Conservation (phyloP, 1,140 invertebrate genomes). For the Xylocopa sonorina region DNA sequence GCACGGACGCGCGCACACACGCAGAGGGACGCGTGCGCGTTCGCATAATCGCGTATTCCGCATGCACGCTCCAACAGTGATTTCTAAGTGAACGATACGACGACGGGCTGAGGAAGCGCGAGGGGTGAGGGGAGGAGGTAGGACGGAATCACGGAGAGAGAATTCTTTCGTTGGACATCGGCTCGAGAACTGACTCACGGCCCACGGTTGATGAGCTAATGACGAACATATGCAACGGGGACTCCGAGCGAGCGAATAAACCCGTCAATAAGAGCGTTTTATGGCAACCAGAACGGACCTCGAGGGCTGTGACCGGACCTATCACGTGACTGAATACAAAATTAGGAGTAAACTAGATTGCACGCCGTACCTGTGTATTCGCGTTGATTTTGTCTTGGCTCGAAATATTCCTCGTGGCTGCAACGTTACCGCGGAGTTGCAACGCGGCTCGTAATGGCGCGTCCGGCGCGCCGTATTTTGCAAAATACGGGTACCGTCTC, state of each 20-base stretch:
- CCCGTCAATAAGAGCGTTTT: slow-evolving; percentile 36
- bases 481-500: too few relatives aligned
- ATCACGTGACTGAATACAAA: too few relatives aligned
- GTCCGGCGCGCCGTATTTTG: too few relatives aligned
- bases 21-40: neutral
- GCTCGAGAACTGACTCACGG: slow-evolving; percentile 52
- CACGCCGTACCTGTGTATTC: too few relatives aligned
- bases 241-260: slow-evolving; percentile 49
- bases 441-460: too few relatives aligned
- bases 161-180: slow-evolving; percentile 58
- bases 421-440: too few relatives aligned
- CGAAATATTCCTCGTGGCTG: too few relatives aligned
- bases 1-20: neutral
- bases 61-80: slow-evolving; percentile 49
- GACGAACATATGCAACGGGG: slow-evolving; percentile 63
- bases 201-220: slow-evolving; percentile 60
- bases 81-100: slow-evolving; percentile 49
- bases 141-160: slow-evolving; percentile 59
- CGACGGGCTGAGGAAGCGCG: neutral
- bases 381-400: too few relatives aligned
- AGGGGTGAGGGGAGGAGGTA: neutral
- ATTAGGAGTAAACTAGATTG: too few relatives aligned
- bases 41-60: slow-evolving; percentile 52
- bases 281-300: neutral
- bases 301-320: neutral